These are phyloP conservation scores for Gasteruption jaculator DNA, from an alignment of 2,888 invertebrate species.

Conservation along the genomic window DNA sequence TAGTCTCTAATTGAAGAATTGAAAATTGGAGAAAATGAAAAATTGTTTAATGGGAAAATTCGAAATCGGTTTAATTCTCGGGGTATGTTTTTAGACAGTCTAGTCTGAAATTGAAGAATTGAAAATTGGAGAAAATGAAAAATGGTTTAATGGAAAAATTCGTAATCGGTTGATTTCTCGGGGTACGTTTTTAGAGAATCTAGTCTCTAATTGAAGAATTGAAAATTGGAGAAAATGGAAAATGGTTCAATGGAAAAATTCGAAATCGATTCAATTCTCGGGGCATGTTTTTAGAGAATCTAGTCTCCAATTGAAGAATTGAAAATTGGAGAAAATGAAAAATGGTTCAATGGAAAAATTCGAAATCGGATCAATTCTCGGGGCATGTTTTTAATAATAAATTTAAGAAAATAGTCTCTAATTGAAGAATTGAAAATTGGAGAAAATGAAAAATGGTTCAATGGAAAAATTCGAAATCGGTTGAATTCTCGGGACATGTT, in stretches of 20 bases:
- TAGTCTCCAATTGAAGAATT: conserved; percentile 11
- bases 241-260: conserved; percentile 9
- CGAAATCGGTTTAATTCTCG: conserved; percentile 23
- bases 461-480: too few species aligned
- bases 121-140: conserved; percentile 1
- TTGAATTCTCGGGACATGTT: too few species aligned
- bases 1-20: conserved; percentile 11
- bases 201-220: conserved; percentile 11
- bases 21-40: conserved; percentile 1
- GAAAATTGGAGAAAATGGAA: conserved; percentile 1
- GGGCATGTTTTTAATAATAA: too few species aligned
- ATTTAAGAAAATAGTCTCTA: too few species aligned
- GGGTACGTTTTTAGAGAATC: too few species aligned
- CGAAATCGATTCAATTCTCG: conserved; percentile 24
- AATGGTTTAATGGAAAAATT: conserved; percentile 10
- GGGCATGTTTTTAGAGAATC: too few species aligned
- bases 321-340: conserved; percentile 1
- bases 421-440: too few species aligned
- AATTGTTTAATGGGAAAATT: conserved; percentile 10
- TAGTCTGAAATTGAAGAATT: conserved; percentile 11
- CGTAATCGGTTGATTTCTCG: conserved; percentile 23
- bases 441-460: too few species aligned
- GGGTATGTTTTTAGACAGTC: too few species aligned
- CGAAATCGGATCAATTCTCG: too few species aligned
- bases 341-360: too few species aligned